Conservation (phyloP, 1,140 invertebrate species). For the Sminthurides bifidus region DNA sequence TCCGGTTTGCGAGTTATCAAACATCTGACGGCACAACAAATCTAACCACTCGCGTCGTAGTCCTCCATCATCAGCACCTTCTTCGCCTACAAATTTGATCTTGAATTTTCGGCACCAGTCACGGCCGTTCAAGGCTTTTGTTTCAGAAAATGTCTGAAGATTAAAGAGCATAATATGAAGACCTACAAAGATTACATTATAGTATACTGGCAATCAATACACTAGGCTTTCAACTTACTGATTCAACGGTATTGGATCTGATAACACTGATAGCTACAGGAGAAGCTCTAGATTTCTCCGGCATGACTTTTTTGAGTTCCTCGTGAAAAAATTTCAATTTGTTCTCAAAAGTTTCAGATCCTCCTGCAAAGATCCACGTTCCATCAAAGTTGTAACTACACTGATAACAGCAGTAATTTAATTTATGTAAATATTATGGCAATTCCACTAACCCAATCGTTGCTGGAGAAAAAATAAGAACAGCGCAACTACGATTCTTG, state of each 20-base stretch:
- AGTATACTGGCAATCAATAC: not conserved
- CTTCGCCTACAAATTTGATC: constrained; percentile 78
- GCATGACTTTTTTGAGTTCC: constrained; percentile 61
- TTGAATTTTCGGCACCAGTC: constrained; percentile 91
- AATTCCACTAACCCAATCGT: constrained; percentile 20
- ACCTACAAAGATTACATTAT: not conserved
- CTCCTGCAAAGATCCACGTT: constrained; percentile 41
- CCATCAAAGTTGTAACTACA: not conserved
- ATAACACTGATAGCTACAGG: constrained; percentile 47
- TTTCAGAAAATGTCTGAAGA: constrained; percentile 61
- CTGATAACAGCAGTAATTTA: no score
- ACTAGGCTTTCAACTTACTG: constrained; percentile 8
- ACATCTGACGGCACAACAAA: constrained; percentile 68
- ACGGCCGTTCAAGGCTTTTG: constrained; percentile 59
- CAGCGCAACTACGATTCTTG: constrained; percentile 21
- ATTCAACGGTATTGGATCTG: constrained; percentile 13
- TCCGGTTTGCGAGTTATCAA: constrained; percentile 52
- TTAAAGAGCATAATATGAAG: not conserved
- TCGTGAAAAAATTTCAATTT: constrained; percentile 91
- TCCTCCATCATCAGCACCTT: constrained; percentile 85
- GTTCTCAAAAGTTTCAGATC: constrained; percentile 86
- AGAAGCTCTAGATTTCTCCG: constrained; percentile 68
- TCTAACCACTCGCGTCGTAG: constrained; percentile 87
- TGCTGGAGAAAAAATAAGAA: constrained; percentile 25
- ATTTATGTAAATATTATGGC: not conserved